A percentile compares a stretch with the other conserved stretches of the same genome.
Conservation (phyloP, 2,797 vertebrate genomes). For the Platalea minor region DNA sequence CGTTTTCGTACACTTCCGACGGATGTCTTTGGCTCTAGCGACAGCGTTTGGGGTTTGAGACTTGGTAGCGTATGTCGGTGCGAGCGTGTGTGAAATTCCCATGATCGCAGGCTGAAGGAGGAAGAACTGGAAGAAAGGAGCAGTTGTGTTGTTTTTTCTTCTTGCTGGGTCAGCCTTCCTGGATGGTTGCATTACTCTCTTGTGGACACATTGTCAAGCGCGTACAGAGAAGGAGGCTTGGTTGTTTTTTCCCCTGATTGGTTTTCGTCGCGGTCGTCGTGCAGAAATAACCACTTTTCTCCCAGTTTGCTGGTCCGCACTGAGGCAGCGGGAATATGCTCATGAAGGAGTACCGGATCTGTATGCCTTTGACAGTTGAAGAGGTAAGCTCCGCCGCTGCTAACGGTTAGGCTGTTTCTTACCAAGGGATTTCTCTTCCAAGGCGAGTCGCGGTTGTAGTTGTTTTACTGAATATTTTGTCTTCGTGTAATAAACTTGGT, state of each 20-base stretch:
- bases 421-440: not conserved
- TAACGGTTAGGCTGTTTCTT: not conserved
- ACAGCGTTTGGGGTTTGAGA: not conserved
- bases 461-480: conserved; percentile 20
- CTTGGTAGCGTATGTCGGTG: not conserved
- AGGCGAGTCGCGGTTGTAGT: not conserved
- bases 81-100: not conserved
- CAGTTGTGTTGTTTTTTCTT: not conserved
- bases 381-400: conserved; percentile 82
- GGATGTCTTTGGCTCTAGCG: conserved; percentile 31
- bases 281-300: conserved; percentile 42
- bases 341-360: conserved; percentile 98
- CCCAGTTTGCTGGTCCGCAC: conserved; percentile 27
- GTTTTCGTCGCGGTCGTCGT: not conserved
- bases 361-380: conserved; percentile 95
- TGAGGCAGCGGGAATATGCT: conserved; percentile 84
- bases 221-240: not conserved
- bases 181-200: conserved; percentile 16
- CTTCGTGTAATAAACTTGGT: not conserved
- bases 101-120: conserved; percentile 52
- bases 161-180: conserved; percentile 51
- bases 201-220: conserved; percentile 1
- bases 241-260: not conserved
- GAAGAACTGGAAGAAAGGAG: conserved; percentile 37
- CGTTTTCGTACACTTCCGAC: not conserved